Evolutionary conservation across 2,113 vertebrate species (phyloP).

Genomic region (Ariopsis seemanni): DNA sequence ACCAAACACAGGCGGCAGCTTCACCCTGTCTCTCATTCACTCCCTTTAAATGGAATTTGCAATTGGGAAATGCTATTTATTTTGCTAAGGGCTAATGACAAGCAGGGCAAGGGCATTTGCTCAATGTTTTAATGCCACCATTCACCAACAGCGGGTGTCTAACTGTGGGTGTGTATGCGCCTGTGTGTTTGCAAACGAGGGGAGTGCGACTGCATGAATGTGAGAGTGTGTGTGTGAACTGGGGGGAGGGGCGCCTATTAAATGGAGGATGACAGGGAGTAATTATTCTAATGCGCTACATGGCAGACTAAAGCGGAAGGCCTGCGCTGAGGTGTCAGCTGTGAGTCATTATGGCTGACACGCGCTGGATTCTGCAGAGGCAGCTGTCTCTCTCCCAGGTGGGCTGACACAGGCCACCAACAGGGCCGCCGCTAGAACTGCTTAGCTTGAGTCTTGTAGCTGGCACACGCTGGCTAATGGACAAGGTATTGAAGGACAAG

Average conservation of each 20-base stretch:
- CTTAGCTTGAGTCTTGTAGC: constrained; percentile 29
- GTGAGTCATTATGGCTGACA: constrained; percentile 70
- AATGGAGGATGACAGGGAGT: constrained; percentile 71
- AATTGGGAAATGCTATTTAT: constrained; percentile 40
- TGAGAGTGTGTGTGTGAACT: constrained; percentile 40
- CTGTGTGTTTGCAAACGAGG: constrained; percentile 40
- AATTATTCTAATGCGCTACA: constrained; percentile 73
- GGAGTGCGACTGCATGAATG: constrained; percentile 36
- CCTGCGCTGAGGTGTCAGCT: constrained; percentile 66
- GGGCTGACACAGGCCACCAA: constrained; percentile 58
- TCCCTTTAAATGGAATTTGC: constrained; percentile 40
- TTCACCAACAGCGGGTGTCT: constrained; percentile 47
- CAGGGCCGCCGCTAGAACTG: constrained; percentile 15
- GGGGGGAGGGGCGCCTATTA: constrained; percentile 56
- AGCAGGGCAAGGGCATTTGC: constrained; percentile 26
- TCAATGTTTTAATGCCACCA: constrained; percentile 44
- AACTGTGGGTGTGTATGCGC: constrained; percentile 32
- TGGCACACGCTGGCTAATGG: constrained; percentile 4
- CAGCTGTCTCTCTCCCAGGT: constrained; percentile 71
- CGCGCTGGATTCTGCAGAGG: constrained; percentile 63
- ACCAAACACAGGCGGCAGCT: constrained; percentile 15
- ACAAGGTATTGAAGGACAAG: background rate
- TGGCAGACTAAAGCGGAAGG: constrained; percentile 64
- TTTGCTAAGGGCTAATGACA: constrained; percentile 42
- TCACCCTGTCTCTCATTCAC: constrained; percentile 23